These are phyloP conservation scores for Andrena minutula DNA, from an alignment of 2,888 invertebrate species.

Conservation along the genomic window DNA sequence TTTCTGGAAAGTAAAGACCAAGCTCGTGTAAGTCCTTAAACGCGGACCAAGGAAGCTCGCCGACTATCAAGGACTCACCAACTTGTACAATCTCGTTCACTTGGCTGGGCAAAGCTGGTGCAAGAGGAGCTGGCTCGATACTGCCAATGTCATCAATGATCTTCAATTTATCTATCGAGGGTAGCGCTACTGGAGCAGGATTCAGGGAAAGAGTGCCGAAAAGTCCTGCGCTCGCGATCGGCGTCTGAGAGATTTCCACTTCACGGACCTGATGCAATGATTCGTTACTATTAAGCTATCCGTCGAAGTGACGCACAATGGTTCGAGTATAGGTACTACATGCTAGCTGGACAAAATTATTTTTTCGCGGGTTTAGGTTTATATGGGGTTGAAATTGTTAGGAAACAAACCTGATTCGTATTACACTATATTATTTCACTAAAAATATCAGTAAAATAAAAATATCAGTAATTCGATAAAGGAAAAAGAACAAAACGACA, in stretches of 20 bases:
- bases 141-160: neutral
- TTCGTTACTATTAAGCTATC: neutral
- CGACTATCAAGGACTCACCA: neutral
- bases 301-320: too few species aligned
- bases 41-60: neutral
- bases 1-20: neutral
- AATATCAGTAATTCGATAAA: too few species aligned
- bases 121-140: constrained; percentile 16
- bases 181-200: neutral
- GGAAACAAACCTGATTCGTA: too few species aligned
- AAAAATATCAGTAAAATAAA: too few species aligned
- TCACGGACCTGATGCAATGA: constrained; percentile 33
- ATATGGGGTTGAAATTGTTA: too few species aligned
- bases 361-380: too few species aligned
- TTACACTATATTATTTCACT: too few species aligned
- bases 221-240: neutral
- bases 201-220: constrained; percentile 11
- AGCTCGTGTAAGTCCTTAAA: neutral
- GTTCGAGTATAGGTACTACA: too few species aligned
- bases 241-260: neutral
- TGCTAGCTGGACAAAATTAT: too few species aligned
- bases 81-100: constrained; percentile 9
- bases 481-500: too few species aligned
- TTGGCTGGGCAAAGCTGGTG: constrained; percentile 11
- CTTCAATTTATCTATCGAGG: constrained; percentile 1